Evolutionary conservation across 1,140 invertebrate genomes (phyloP).

Genomic region (Agraylea sexmaculata): DNA sequence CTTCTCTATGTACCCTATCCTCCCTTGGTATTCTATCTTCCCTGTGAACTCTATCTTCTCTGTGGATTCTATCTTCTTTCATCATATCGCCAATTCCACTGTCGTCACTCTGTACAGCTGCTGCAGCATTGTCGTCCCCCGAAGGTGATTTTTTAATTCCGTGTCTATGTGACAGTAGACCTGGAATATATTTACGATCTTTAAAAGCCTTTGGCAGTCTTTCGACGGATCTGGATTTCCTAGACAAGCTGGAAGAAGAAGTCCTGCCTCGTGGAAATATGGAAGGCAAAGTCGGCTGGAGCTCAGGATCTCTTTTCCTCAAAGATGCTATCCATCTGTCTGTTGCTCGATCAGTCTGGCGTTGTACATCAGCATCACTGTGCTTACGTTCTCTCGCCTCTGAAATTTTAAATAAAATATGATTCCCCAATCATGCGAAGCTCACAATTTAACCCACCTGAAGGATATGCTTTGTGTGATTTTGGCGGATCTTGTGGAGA

Average conservation of each 20-base stretch:
- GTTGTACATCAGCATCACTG: constrained; percentile 24
- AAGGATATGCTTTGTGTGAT: constrained; percentile 8
- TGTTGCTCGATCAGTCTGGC: constrained; percentile 33
- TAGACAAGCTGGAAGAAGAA: constrained; percentile 28
- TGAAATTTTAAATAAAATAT: neutral
- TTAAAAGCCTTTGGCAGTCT: constrained; percentile 30
- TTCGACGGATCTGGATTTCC: constrained; percentile 44
- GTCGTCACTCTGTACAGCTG: no score
- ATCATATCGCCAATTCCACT: constrained; percentile 11
- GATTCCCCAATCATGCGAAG: neutral
- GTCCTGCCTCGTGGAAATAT: constrained; percentile 37
- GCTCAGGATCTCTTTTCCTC: constrained; percentile 48
- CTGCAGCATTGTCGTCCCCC: constrained; percentile 15
- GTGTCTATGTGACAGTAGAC: constrained; percentile 22
- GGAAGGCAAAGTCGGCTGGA: constrained; percentile 51
- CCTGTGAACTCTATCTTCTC: constrained; percentile 23
- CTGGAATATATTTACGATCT: constrained; percentile 21
- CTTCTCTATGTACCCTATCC: constrained; percentile 27
- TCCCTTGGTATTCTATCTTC: constrained; percentile 30
- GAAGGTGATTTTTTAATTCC: constrained; percentile 16
- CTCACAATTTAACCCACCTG: neutral
- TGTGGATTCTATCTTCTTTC: neutral
- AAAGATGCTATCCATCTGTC: constrained; percentile 49
- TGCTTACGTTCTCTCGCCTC: neutral
- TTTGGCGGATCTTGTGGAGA: constrained; percentile 26